Conservation (phyloP, 2,888 invertebrate genomes). For the Caenorhabditis sulstoni region DNA sequence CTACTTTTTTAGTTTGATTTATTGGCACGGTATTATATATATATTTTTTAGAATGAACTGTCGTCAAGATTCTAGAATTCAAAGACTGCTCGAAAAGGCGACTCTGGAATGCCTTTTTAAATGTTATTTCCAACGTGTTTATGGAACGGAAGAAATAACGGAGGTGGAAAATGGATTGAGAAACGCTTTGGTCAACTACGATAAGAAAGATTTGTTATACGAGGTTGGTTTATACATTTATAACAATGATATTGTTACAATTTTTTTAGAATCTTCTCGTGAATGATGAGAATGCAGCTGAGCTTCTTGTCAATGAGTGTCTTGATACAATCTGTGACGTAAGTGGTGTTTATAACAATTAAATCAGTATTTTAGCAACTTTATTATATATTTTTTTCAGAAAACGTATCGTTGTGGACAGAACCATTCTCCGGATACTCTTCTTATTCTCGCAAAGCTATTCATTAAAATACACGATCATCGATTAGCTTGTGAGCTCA, state of each 20-base stretch:
- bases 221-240: constrained; percentile 41
- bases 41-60: constrained; percentile 17
- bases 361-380: constrained; percentile 14
- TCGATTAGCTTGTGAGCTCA: constrained; percentile 25
- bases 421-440: constrained; percentile 24
- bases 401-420: constrained; percentile 8
- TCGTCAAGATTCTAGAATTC: constrained; percentile 24
- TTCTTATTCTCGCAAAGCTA: constrained; percentile 16
- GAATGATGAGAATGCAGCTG: constrained; percentile 20
- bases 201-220: constrained; percentile 13
- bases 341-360: constrained; percentile 36
- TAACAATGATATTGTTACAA: constrained; percentile 28
- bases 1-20: constrained; percentile 32
- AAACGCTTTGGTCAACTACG: constrained; percentile 28
- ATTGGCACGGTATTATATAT: constrained; percentile 28
- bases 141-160: constrained; percentile 26
- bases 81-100: constrained; percentile 35
- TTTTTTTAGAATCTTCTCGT: constrained; percentile 38
- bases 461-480: constrained; percentile 23
- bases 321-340: constrained; percentile 27
- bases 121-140: constrained; percentile 28
- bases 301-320: constrained; percentile 23
- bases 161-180: constrained; percentile 24
- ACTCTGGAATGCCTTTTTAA: constrained; percentile 34
- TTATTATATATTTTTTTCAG: neutral